Percentiles rank a stretch among this genome's conserved stretches.
Evolutionary conservation across 2,797 vertebrate genomes (phyloP).

Genomic region (Aythya fuligula): DNA sequence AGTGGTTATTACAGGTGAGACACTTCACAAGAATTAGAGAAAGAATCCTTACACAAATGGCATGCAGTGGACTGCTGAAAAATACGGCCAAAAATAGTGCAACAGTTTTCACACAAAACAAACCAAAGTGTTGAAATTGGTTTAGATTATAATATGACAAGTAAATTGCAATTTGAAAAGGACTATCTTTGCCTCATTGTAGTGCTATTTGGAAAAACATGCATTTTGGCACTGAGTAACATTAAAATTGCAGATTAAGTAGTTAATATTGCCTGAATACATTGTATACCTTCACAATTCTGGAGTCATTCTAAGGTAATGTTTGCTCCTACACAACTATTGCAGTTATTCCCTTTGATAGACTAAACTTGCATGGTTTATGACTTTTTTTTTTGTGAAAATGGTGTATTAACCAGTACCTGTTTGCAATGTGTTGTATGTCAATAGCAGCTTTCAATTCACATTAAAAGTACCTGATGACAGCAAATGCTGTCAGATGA

Average conservation of each 20-base stretch:
- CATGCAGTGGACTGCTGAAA: conserved; percentile 82
- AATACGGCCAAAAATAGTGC: conserved; percentile 70
- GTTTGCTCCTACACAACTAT: not conserved
- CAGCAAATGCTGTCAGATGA: not conserved
- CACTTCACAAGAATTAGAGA: conserved; percentile 73
- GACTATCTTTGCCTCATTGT: conserved; percentile 67
- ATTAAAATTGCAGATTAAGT: conserved; percentile 56
- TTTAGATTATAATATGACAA: conserved; percentile 66
- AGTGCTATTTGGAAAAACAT: conserved; percentile 78
- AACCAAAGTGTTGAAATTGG: conserved; percentile 68
- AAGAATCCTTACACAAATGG: conserved; percentile 77
- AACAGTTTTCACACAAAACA: conserved; percentile 72
- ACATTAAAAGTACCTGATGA: not conserved
- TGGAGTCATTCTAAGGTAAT: conserved; percentile 6
- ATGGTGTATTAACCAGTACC: not conserved
- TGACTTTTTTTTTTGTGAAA: not conserved
- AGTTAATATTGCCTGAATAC: conserved; percentile 37
- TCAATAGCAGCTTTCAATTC: conserved; percentile 30
- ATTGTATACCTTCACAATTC: conserved; percentile 23
- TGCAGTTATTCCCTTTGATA: not conserved
- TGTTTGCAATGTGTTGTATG: not conserved
- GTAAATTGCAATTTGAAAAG: conserved; percentile 62
- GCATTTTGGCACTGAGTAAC: conserved; percentile 81
- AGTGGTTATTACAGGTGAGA: conserved; percentile 75
- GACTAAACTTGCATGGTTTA: not conserved